These are phyloP conservation scores for Rhegmatorhina hoffmannsi DNA, from an alignment of 2,113 vertebrate genomes.

Conservation along the genomic window DNA sequence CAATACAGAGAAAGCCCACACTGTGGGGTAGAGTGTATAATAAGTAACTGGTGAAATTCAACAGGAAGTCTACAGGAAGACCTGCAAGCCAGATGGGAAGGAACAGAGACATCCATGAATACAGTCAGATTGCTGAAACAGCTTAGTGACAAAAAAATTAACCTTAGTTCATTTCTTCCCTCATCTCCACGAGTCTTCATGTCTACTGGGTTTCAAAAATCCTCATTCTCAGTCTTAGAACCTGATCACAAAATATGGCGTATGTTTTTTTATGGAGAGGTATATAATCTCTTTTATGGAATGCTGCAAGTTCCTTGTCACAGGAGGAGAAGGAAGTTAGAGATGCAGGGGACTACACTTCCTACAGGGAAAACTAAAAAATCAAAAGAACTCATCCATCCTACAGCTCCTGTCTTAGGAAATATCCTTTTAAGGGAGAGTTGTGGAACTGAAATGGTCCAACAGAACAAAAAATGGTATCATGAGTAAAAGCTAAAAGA, in stretches of 20 bases:
- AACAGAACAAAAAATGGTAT: neutral
- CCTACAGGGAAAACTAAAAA: neutral
- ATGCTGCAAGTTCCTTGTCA: neutral
- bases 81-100: neutral
- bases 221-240: neutral
- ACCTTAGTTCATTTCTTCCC: neutral
- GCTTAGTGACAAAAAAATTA: neutral
- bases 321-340: neutral
- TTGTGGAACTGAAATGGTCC: neutral
- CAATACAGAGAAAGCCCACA: neutral
- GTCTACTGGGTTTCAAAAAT: neutral
- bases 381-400: neutral
- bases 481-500: neutral
- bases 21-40: neutral
- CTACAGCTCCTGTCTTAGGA: neutral
- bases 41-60: neutral
- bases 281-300: neutral
- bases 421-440: neutral
- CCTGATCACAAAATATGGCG: neutral
- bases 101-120: neutral
- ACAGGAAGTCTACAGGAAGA: neutral
- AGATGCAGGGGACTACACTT: neutral
- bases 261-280: neutral
- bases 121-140: neutral
- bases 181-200: neutral